phyloP scores from a whole-genome alignment of 2,888 invertebrate genomes.

The Brachyptera risi region DNA sequence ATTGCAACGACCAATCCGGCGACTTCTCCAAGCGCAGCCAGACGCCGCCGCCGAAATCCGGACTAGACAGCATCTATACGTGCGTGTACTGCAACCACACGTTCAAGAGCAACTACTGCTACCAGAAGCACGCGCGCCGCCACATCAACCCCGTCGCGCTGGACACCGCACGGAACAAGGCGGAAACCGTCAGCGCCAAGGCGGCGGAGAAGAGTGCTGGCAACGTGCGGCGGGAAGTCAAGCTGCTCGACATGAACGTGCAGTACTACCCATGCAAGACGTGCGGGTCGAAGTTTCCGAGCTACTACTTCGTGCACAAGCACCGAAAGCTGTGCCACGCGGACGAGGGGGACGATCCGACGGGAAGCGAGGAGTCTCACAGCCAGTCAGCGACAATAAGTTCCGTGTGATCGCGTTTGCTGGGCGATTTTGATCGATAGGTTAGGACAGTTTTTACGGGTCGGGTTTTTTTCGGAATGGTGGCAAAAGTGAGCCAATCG shows the following conservation, averaged over 20 bases:
- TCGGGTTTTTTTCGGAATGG: too few relatives aligned
- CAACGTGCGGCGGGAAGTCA: constrained; percentile 57
- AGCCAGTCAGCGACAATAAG: constrained; percentile 23
- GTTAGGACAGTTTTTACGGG: too few relatives aligned
- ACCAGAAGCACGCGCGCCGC: constrained; percentile 71
- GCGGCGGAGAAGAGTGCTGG: constrained; percentile 26
- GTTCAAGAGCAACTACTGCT: constrained; percentile 81
- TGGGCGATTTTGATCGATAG: too few relatives aligned
- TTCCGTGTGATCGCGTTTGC: constrained; percentile 23
- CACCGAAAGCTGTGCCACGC: constrained; percentile 83
- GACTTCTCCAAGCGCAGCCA: background rate
- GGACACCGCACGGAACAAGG: constrained; percentile 35
- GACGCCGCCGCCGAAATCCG: constrained; percentile 37
- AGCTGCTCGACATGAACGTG: constrained; percentile 68
- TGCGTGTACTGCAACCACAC: constrained; percentile 74
- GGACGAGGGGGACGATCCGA: constrained; percentile 49
- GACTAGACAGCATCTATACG: constrained; percentile 49
- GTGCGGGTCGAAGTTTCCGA: constrained; percentile 88
- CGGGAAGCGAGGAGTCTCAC: constrained; percentile 41
- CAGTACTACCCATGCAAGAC: constrained; percentile 93
- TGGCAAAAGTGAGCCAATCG: too few relatives aligned
- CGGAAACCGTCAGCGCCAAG: constrained; percentile 35
- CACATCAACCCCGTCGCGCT: constrained; percentile 61
- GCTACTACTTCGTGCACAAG: constrained; percentile 91
- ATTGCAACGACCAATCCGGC: background rate